Evolutionary conservation across 2,797 vertebrate species (phyloP).

Genomic region (Telmatherina bonti): DNA sequence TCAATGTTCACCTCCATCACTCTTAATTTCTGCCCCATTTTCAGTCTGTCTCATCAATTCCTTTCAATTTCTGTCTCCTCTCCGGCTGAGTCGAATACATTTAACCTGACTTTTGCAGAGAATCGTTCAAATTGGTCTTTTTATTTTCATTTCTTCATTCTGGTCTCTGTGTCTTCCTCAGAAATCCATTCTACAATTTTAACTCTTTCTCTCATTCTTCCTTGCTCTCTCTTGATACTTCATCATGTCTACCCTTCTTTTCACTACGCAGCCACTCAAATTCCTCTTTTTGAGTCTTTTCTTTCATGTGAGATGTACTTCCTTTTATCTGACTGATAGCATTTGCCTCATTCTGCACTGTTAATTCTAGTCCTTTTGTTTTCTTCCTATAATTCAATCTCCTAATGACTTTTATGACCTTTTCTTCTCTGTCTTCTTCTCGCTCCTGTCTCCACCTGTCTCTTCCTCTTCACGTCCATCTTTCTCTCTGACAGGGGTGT

Average conservation of each 20-base stretch:
- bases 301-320: background rate
- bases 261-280: background rate
- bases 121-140: constrained; percentile 14
- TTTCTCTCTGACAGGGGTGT: constrained; percentile 85
- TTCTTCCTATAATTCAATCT: background rate
- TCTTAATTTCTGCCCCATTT: constrained; percentile 32
- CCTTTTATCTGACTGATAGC: background rate
- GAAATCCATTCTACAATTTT: constrained; percentile 1
- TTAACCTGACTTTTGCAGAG: constrained; percentile 39
- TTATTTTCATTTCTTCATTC: constrained; percentile 33
- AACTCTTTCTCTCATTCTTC: background rate
- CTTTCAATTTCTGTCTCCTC: constrained; percentile 13
- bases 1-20: constrained; percentile 5
- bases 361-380: background rate
- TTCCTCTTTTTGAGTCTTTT: background rate
- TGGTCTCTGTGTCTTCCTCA: constrained; percentile 22
- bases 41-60: constrained; percentile 16
- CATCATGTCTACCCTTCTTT: background rate
- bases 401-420: background rate
- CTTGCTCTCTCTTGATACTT: constrained; percentile 15
- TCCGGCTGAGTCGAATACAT: constrained; percentile 9
- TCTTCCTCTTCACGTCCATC: background rate
- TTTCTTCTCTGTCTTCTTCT: background rate
- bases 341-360: background rate
- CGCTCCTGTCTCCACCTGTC: background rate